Base-by-base conservation (phyloP, 2,113 vertebrate species). In the Aramus guarauna region DNA sequence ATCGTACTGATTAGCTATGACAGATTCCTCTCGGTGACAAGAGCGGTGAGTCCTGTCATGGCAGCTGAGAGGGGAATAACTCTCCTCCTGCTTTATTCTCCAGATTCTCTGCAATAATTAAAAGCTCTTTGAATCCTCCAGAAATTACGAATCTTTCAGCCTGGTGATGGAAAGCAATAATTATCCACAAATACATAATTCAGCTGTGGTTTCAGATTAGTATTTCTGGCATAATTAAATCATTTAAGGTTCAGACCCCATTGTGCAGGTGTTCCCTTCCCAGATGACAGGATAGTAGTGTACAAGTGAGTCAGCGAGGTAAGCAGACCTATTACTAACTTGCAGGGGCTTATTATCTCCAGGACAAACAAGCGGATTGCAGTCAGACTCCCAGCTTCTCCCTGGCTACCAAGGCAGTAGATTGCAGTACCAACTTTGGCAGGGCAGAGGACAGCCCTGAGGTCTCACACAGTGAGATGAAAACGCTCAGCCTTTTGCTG, bases 1-100 rank as follows among this genome's bases (percentile, higher is more conserved):
- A 98, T 98, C 12, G 98, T 98, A 0, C 96, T 98, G 36, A 98
- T 98, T n/a, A 98, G 98, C 97, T 98, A 98, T 4, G 98, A 98
- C 97, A 97, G 98, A 37, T 98, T 98, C 94, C 97, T 98, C 76
- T 98, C 98, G 0, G 98, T 98, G 85, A 98, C 98, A 84, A 97
- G 98, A 75, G 98, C 98, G 12, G 98, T 98, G 94, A 98, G 98
- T 98, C 89, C 79, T 30, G 72, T 36, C 76, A n/a, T 39, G 64
- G 68, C 90, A 94, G 90, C 80, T 48, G 69, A 66, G 37, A n/a
- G 71, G 52, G 78, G 59, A 76, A 9, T 47, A 73, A 53, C 43
- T 84, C 80, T 67, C 78, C 45, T 56, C 56, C 55, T 62, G 43
- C 71, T 76, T 82, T 71, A 24, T 48, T 82, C 63, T 91, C 59